A percentile compares a stretch with the other conserved stretches of the same genome.
These are phyloP conservation scores for Pseudopleuronectes americanus DNA, from an alignment of 2,797 vertebrate species.

Conservation along the genomic window DNA sequence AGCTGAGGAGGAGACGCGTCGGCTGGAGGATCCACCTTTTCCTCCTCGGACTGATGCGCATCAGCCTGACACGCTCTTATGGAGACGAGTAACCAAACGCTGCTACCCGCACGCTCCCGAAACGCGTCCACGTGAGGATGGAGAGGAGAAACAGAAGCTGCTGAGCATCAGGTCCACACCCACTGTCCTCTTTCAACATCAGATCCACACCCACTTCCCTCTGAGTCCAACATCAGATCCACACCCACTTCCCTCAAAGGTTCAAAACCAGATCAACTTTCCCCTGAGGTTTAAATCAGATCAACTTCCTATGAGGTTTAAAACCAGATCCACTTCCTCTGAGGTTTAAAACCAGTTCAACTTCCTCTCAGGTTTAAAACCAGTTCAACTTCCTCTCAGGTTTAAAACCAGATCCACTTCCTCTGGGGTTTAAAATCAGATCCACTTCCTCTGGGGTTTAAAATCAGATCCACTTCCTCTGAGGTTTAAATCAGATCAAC, in stretches of 20 bases:
- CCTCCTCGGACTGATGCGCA: slow-evolving; percentile 66
- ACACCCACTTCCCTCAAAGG: background rate
- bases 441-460: too few species aligned
- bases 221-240: background rate
- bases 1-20: slow-evolving; percentile 57
- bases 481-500: too few species aligned
- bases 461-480: too few species aligned
- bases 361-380: too few species aligned
- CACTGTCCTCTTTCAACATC: background rate
- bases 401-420: too few species aligned
- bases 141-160: background rate
- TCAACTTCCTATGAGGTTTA: too few species aligned
- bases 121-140: slow-evolving; percentile 21
- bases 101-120: slow-evolving; percentile 52
- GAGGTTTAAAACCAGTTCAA: too few species aligned
- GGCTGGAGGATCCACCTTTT: slow-evolving; percentile 78
- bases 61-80: slow-evolving; percentile 74
- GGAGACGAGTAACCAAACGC: slow-evolving; percentile 75
- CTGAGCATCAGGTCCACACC: background rate
- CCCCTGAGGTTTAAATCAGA: background rate
- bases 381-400: too few species aligned
- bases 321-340: too few species aligned
- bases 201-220: background rate
- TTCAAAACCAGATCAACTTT: slow-evolving; percentile 5
- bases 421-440: too few species aligned